Evolutionary conservation across 2,797 vertebrate genomes (phyloP).

Genomic region (Coendou prehensilis): DNA sequence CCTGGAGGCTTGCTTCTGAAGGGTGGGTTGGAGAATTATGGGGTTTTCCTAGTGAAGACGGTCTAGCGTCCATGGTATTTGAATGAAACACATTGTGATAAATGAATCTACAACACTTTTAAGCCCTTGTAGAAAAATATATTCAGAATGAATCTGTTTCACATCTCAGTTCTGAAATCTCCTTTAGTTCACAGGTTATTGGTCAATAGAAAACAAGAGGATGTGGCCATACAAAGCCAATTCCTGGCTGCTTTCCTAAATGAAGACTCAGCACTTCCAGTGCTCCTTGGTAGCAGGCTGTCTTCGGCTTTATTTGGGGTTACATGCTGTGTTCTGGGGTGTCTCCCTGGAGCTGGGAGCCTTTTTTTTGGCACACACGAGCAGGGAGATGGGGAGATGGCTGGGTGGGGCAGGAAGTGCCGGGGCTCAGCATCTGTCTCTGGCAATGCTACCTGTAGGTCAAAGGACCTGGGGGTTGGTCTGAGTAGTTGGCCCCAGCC

Average conservation of each 20-base stretch:
- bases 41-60: neutral
- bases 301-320: neutral
- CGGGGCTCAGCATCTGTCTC: neutral
- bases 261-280: neutral
- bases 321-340: neutral
- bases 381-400: neutral
- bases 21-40: neutral
- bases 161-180: constrained; percentile 68
- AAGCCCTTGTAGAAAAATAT: constrained; percentile 81
- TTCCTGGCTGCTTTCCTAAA: neutral
- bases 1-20: neutral
- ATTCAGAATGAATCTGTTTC: constrained; percentile 68
- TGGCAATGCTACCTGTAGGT: neutral
- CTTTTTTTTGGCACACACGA: constrained; percentile 15
- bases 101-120: neutral
- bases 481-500: neutral
- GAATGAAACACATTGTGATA: constrained; percentile 6
- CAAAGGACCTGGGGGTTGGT: neutral
- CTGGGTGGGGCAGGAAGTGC: accelerated
- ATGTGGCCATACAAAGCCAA: neutral
- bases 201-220: constrained; percentile 70
- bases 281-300: neutral
- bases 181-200: constrained; percentile 81
- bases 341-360: neutral
- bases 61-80: neutral